Base-by-base conservation (phyloP, 2,797 vertebrate genomes). In the Dallia pectoralis region DNA sequence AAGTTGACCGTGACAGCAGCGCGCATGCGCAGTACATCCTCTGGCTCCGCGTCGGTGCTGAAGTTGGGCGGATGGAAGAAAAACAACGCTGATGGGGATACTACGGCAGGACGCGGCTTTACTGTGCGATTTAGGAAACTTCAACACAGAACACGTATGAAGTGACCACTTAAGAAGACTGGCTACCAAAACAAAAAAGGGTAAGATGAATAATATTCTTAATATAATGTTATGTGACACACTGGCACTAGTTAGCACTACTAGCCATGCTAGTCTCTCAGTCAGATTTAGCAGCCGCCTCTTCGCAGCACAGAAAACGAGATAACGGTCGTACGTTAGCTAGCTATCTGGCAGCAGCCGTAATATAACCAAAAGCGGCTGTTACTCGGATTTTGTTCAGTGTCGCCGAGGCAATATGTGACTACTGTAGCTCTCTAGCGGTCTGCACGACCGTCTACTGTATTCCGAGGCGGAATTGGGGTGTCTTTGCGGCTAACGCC, bases 51-150 rank as follows among this genome's bases (percentile, higher is more conserved):
- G 92, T 93, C 93, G 95, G 95, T 96, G 95, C 96, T 97, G 96
- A 97, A 97, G 96, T 96, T 97, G 95, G 95, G 95, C 95, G 95
- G 95, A 97, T 97, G 96, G 95, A 94, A 93, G 93, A 92, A 71
- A 77, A 88, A 82, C 91, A 86, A 92, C 93, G 91, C 91, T 87
- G 91, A 93, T 96, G 96, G 95, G 94, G 93, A 78, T 89, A 88
- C 87, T 83, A 90, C 88, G 85, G 82, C 90, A 70, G 89, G 89
- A 90, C 88, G 87, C 77, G 81, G 85, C 32, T 82, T 72, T 75
- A 85, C 78, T 47, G 87, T 89, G 89, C 77, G 86, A 81, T 76
- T 89, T 82, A 78, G 77, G 30, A 19, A 81, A 77, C 84, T 80
- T 81, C 84, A 81, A 83, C 62, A 73, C 84, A 19, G 71, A 82